phyloP scores from a whole-genome alignment of 2,888 invertebrate genomes.

The Noctua fimbriata region DNA sequence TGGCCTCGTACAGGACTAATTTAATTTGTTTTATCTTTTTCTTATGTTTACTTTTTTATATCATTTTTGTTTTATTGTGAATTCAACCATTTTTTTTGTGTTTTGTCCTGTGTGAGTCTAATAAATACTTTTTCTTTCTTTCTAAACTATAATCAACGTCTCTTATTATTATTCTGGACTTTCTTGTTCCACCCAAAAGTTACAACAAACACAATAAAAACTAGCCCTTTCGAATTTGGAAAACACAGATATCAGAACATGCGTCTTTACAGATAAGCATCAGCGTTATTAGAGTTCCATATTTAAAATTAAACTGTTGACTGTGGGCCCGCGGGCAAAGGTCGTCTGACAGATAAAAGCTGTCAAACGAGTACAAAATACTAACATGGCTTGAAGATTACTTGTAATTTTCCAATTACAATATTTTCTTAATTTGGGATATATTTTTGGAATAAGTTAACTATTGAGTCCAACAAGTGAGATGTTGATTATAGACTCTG shows the following conservation, averaged over 20 bases:
- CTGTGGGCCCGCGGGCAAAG: not conserved
- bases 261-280: constrained; percentile 7
- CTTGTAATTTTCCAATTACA: not conserved
- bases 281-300: constrained; percentile 24
- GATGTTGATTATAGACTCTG: no score
- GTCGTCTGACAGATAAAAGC: constrained; percentile 6
- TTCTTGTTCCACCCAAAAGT: not conserved
- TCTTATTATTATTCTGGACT: not conserved
- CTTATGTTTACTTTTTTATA: no score
- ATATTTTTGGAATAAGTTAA: not conserved
- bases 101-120: no score
- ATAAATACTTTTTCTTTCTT: no score
- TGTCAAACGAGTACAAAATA: constrained; percentile 13
- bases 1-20: no score
- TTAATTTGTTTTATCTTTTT: no score
- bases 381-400: not conserved
- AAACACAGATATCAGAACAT: not conserved
- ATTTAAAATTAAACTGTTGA: constrained; percentile 20
- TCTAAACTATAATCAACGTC: not conserved
- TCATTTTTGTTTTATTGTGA: no score
- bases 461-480: not conserved
- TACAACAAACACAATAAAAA: not conserved
- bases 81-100: no score
- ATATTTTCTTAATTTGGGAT: not conserved
- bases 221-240: not conserved